phyloP scores from a whole-genome alignment of 2,797 vertebrate species.

The Acestrorhynchus altus region DNA sequence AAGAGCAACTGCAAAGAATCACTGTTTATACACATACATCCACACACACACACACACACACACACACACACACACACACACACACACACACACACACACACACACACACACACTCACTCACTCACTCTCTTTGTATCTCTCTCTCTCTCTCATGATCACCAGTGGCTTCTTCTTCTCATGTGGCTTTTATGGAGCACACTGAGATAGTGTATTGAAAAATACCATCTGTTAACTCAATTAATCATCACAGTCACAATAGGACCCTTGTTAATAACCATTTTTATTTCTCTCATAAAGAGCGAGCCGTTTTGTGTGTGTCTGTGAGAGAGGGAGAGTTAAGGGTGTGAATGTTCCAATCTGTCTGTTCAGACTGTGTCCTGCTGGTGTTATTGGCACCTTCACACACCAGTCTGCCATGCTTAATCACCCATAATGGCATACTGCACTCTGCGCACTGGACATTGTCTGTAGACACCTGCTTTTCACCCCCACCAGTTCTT shows the following conservation, averaged over 20 bases:
- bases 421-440: conserved; percentile 44
- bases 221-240: conserved; percentile 32
- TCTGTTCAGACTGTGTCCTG: conserved; percentile 50
- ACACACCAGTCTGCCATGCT: conserved; percentile 22
- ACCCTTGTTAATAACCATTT: conserved; percentile 11
- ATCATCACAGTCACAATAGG: conserved; percentile 36
- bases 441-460: conserved; percentile 22
- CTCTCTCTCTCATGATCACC: background rate
- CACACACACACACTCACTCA: background rate
- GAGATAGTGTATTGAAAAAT: conserved; percentile 11
- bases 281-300: conserved; percentile 1
- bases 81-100: background rate
- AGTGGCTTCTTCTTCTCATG: background rate
- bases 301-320: conserved; percentile 31
- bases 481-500: too few relatives aligned
- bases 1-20: background rate
- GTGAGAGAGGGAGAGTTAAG: conserved; percentile 9
- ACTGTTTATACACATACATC: background rate
- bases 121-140: too few relatives aligned
- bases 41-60: background rate
- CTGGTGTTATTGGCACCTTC: conserved; percentile 47
- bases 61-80: background rate
- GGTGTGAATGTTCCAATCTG: conserved; percentile 61
- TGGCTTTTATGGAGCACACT: background rate
- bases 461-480: background rate